These are phyloP conservation scores for Adelosebastes latens DNA, from an alignment of 2,797 vertebrate species.

Conservation along the genomic window DNA sequence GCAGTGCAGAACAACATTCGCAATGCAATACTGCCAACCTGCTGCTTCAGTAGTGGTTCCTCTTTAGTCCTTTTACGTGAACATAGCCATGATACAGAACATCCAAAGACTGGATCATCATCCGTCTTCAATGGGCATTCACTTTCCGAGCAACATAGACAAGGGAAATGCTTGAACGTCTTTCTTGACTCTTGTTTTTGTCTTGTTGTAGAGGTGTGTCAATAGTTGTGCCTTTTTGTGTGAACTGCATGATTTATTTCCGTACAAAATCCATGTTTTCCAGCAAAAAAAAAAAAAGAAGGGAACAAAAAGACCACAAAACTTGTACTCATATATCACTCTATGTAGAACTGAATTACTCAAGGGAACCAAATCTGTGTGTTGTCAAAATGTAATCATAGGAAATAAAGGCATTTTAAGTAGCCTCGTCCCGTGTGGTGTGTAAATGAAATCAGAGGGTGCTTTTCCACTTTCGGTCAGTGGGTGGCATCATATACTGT, in stretches of 20 bases:
- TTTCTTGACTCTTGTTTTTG: constrained; percentile 56
- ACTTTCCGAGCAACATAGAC: constrained; percentile 44
- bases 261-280: constrained; percentile 66
- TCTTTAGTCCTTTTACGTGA: constrained; percentile 39
- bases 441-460: constrained; percentile 25
- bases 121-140: background rate
- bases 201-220: constrained; percentile 76
- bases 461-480: constrained; percentile 42
- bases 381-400: constrained; percentile 77
- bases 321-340: constrained; percentile 67
- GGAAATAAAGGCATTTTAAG: constrained; percentile 85
- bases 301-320: constrained; percentile 50
- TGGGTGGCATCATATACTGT: constrained; percentile 34
- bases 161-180: constrained; percentile 50
- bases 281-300: constrained; percentile 47
- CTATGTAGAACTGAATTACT: constrained; percentile 67
- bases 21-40: constrained; percentile 79
- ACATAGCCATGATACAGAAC: constrained; percentile 60
- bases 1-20: constrained; percentile 61
- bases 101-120: constrained; percentile 63
- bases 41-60: constrained; percentile 65
- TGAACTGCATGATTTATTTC: constrained; percentile 81
- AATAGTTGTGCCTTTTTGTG: constrained; percentile 80
- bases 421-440: constrained; percentile 67
- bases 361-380: constrained; percentile 71